These are phyloP conservation scores for Bubo blakistoni DNA, from an alignment of 2,113 vertebrate genomes.

Conservation along the genomic window DNA sequence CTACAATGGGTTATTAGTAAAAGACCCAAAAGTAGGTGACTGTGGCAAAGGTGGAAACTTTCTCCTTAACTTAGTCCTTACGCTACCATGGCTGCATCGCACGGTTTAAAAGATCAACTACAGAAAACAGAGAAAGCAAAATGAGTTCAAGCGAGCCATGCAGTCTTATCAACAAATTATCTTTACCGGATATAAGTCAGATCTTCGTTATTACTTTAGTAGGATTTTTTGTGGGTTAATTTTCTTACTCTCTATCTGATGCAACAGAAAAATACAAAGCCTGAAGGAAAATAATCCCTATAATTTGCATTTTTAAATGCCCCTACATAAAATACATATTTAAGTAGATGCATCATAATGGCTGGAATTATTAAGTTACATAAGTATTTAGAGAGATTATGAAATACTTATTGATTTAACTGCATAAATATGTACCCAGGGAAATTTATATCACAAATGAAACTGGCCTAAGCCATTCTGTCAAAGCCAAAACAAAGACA, in stretches of 20 bases:
- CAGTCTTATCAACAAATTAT: slow-evolving; percentile 40
- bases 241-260: slow-evolving; percentile 59
- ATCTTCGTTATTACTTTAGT: slow-evolving; percentile 39
- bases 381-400: slow-evolving; percentile 64
- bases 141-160: neutral
- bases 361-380: slow-evolving; percentile 52
- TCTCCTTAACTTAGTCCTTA: neutral
- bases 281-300: slow-evolving; percentile 53
- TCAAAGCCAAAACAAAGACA: slow-evolving; percentile 53
- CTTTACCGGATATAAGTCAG: slow-evolving; percentile 31
- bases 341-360: slow-evolving; percentile 51
- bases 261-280: slow-evolving; percentile 59
- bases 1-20: neutral
- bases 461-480: neutral
- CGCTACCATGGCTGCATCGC: neutral
- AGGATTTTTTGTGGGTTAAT: slow-evolving; percentile 61
- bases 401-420: slow-evolving; percentile 63
- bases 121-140: slow-evolving; percentile 18
- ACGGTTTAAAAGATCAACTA: slow-evolving; percentile 1
- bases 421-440: slow-evolving; percentile 40
- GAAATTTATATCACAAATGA: slow-evolving; percentile 40
- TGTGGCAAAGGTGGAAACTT: slow-evolving; percentile 1
- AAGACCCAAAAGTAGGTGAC: neutral
- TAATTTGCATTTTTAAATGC: slow-evolving; percentile 62
- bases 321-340: slow-evolving; percentile 49